Evolutionary conservation across 1,140 invertebrate species (phyloP), one percentile per base, ranked within the genome.

Genomic region (Drosophila mojavensis): DNA sequence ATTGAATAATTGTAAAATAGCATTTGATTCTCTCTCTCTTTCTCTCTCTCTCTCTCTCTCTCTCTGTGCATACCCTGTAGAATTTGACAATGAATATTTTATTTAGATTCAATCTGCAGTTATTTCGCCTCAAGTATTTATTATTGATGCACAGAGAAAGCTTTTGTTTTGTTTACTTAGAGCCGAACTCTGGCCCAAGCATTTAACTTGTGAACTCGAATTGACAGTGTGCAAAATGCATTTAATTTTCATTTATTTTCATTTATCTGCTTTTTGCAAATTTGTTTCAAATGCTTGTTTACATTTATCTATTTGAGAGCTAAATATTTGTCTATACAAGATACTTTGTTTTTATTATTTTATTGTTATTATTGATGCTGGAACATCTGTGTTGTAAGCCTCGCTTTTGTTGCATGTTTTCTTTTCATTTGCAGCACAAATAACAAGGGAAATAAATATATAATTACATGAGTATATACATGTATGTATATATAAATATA

Each of bases 351-450:
- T 45, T 20, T 59, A 20, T 51, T 28, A 28, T 28, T 78, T 39
- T 39, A 39, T 39, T 39, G 43, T 71, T 50, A 51, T 62, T 66
- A 33, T 59, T 61, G 47, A 11, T 70, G 15, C n/a, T 26, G 6
- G 20, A 20, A 3, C 10, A 39, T 11, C 2, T 30, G 10, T 9
- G 5, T 11, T 64, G 48, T 2, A 20, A 20, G 20, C 20, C 20
- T 20, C 20, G 20, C 17, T 28, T 78, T 85, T 81, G 66, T 82
- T 81, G 61, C 71, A 72, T 85, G 78, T 86, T 85, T 84, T 86
- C 75, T 45, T 86, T 86, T 79, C 76, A 83, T 83, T 84, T 83
- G 71, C 76, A 54, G 45, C 61, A 60, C 53, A 54, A 67, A 60
- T 60, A 45, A 13, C 7, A 50, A 11, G n/a, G 1, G 11, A 39